phyloP scores from a whole-genome alignment of 1,140 invertebrate genomes.

The Drosophila willistoni region DNA sequence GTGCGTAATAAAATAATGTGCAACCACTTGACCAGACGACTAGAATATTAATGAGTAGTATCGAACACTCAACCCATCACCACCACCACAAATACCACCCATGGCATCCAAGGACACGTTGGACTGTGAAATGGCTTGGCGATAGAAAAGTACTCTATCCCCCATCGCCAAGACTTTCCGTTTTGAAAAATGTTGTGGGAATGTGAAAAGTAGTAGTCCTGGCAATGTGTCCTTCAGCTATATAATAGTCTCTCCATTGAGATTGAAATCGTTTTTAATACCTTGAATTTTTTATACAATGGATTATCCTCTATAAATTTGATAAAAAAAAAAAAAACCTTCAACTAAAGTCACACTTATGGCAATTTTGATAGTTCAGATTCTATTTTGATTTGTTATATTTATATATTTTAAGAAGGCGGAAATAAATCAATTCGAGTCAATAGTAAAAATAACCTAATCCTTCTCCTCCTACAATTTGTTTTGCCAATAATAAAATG shows the following conservation, averaged over 20 bases:
- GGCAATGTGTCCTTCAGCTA: too few relatives aligned
- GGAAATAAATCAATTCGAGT: too few relatives aligned
- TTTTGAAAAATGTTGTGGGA: not conserved
- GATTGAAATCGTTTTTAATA: too few relatives aligned
- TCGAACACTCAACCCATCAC: slow-evolving; percentile 5
- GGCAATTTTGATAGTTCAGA: too few relatives aligned
- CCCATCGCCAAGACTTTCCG: not conserved
- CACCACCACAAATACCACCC: too few relatives aligned
- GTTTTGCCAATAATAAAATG: not conserved
- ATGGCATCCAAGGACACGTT: slow-evolving; percentile 3
- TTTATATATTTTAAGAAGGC: too few relatives aligned
- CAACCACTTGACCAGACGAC: slow-evolving; percentile 63
- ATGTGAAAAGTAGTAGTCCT: not conserved
- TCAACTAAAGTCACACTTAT: too few relatives aligned
- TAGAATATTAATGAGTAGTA: slow-evolving; percentile 70
- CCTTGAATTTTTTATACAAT: too few relatives aligned
- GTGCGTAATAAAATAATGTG: slow-evolving; percentile 78
- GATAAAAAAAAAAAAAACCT: too few relatives aligned
- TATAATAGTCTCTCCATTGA: too few relatives aligned
- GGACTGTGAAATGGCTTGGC: not conserved
- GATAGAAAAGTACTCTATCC: not conserved
- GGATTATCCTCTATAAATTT: too few relatives aligned
- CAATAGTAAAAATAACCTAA: not conserved
- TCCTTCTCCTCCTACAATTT: slow-evolving; percentile 1
- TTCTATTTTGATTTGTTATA: too few relatives aligned